phyloP scores from a whole-genome alignment of 2,797 vertebrate species.

The Squalus acanthias region DNA sequence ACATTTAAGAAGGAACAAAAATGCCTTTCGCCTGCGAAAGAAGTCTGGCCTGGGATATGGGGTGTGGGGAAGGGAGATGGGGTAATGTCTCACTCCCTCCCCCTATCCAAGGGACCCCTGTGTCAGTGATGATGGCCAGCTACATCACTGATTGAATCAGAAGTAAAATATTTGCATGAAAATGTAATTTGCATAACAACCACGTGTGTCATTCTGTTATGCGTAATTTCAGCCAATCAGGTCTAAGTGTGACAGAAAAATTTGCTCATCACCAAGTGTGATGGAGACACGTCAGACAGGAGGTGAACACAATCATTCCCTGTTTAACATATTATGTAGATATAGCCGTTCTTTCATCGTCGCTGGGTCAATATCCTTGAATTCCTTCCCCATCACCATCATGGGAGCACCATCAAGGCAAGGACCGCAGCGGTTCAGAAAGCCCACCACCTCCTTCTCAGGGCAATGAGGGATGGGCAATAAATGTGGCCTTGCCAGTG shows the following conservation, averaged over 20 bases:
- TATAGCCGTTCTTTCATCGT: too few species aligned
- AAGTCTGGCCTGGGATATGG: background rate
- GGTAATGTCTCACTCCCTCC: background rate
- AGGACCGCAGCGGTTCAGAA: background rate
- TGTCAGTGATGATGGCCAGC: background rate
- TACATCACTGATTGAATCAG: background rate
- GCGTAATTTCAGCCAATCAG: background rate
- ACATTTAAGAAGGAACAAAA: background rate
- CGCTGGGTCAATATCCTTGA: too few species aligned
- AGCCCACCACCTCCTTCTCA: background rate
- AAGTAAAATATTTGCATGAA: background rate
- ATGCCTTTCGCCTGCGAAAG: background rate
- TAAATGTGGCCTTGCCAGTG: background rate
- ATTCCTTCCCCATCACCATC: too few species aligned
- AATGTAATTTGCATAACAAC: background rate
- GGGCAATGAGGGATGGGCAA: too few species aligned
- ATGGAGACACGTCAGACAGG: background rate
- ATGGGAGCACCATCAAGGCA: background rate
- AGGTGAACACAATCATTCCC: background rate
- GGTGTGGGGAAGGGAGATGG: too few species aligned
- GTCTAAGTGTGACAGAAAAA: background rate
- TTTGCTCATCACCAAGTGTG: background rate
- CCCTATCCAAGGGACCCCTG: background rate
- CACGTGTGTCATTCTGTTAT: background rate
- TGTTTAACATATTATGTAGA: too few species aligned